phyloP scores from a whole-genome alignment of 2,888 invertebrate genomes.

The Mythimna impura region DNA sequence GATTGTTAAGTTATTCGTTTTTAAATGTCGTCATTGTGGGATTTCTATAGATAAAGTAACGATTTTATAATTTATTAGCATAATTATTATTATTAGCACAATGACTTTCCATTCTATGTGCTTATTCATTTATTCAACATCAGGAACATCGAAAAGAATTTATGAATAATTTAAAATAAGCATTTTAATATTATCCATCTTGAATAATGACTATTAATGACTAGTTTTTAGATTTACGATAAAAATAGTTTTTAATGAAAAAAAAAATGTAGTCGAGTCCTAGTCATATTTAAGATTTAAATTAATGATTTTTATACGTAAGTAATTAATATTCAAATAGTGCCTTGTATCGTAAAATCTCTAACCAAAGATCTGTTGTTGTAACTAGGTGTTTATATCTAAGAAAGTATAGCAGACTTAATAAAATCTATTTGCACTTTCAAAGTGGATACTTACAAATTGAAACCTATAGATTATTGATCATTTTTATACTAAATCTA shows the following conservation, averaged over 20 bases:
- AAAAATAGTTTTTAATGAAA: constrained; percentile 34
- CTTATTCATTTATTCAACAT: constrained; percentile 24
- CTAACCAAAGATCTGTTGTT: constrained; percentile 55
- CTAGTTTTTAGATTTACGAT: constrained; percentile 33
- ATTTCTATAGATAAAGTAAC: constrained; percentile 31
- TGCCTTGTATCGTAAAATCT: constrained; percentile 51
- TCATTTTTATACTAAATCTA: background rate
- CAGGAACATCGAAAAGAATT: constrained; percentile 9
- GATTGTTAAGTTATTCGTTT: constrained; percentile 38
- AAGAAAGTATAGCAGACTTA: constrained; percentile 1
- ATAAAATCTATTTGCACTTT: constrained; percentile 3
- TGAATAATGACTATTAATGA: constrained; percentile 47
- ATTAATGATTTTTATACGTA: constrained; percentile 12
- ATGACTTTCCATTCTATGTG: constrained; percentile 52
- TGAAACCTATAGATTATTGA: constrained; percentile 5
- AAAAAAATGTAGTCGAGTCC: constrained; percentile 57
- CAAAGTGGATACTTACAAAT: constrained; percentile 2
- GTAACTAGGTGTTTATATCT: constrained; percentile 11
- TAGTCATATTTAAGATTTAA: constrained; percentile 62
- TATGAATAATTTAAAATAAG: constrained; percentile 42
- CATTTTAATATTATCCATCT: constrained; percentile 54
- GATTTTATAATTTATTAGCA: constrained; percentile 16
- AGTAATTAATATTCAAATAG: constrained; percentile 32
- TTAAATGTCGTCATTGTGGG: constrained; percentile 48
- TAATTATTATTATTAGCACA: constrained; percentile 1